These are phyloP conservation scores for Protophormia terraenovae DNA, from an alignment of 2,888 invertebrate genomes.

Conservation along the genomic window DNA sequence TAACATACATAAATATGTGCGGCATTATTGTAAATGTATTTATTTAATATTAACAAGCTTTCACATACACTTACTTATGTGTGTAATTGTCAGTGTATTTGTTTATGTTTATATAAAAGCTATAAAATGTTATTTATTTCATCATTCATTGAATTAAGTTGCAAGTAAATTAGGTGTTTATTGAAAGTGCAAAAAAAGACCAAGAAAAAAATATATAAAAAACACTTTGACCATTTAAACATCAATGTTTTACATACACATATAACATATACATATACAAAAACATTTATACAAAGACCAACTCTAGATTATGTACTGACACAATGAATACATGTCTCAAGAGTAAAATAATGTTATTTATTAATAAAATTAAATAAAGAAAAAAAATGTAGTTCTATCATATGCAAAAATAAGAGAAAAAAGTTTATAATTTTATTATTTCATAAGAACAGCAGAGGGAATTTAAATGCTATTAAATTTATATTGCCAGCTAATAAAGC, in stretches of 20 bases:
- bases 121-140: constrained; percentile 57
- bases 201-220: neutral
- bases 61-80: neutral
- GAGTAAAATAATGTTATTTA: constrained; percentile 56
- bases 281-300: neutral
- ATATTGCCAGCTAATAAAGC: neutral
- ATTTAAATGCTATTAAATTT: constrained; percentile 5
- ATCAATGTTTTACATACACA: neutral
- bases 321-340: constrained; percentile 44
- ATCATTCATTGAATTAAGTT: constrained; percentile 62
- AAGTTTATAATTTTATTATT: constrained; percentile 3
- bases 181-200: constrained; percentile 29
- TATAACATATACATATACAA: neutral
- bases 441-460: neutral
- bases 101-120: constrained; percentile 25
- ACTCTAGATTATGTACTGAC: neutral
- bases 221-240: neutral
- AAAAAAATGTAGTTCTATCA: neutral
- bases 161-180: constrained; percentile 61
- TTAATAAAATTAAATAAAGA: constrained; percentile 33
- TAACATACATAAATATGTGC: neutral
- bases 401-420: too few relatives aligned
- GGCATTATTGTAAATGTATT: neutral
- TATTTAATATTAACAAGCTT: neutral
- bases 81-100: neutral